Evolutionary conservation across 2,113 vertebrate species (phyloP), one percentile per base, ranked within the genome.

Genomic region (Vidua chalybeata): DNA sequence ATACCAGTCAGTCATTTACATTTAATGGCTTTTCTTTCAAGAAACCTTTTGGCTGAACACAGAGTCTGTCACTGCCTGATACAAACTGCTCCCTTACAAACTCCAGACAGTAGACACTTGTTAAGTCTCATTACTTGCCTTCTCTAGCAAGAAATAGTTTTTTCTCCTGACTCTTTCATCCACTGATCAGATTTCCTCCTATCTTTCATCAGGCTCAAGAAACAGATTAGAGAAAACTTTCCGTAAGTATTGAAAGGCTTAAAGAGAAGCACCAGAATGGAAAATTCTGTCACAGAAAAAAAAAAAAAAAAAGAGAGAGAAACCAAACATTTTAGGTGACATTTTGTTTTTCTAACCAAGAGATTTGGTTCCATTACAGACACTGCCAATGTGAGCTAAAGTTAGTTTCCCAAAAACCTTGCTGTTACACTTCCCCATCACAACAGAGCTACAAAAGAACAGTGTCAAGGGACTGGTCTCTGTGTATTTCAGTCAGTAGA

Each of bases 141-240:
- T 55, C 30, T 74, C 58, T 71, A n/a, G 28, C 49, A 83, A 91
- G 82, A 73, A 80, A 54, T 58, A 55, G n/a, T 79, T 90, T 90
- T 45, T 69, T 55, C 10, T 43, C 28, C 28, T 62, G 31, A 8
- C 22, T 93, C 21, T 88, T 92, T 79, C 21, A 58, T 59, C 33
- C 59, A 67, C 26, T 85, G 46, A 59, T 37, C 67, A 74, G 54
- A 71, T 92, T 86, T 92, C 59, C 51, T 66, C 35, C 27, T 74
- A 59, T 86, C 90, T 95, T 94, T 92, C 82, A 62, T 77, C 72
- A 16, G 27, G 55, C 28, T 79, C 12, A 84, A 90, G 46, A 92
- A 93, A 86, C 10, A 82, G 66, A 89, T 86, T 63, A 69, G 15
- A 5, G 13, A 59, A 91, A 90, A 76, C 30, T 85, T 95, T 77